These are phyloP conservation scores for Myotis findleyi DNA, from an alignment of 2,797 vertebrate species.

Conservation along the genomic window DNA sequence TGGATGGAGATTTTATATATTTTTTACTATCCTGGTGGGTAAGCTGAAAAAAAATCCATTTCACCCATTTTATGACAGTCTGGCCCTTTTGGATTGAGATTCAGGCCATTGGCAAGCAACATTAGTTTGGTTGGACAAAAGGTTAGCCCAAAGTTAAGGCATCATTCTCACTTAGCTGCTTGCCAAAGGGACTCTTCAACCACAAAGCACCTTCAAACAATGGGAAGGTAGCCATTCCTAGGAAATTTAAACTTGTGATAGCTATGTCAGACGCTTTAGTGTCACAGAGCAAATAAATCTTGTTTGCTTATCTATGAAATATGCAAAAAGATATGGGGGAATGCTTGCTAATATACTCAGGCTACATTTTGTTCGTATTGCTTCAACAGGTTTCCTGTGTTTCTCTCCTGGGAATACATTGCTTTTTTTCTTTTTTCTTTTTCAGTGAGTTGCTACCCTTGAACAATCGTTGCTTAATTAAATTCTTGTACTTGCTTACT, in stretches of 20 bases:
- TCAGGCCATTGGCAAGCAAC: conserved; percentile 48
- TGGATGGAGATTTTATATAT: conserved; percentile 56
- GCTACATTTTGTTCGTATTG: background rate
- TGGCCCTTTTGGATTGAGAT: conserved; percentile 46
- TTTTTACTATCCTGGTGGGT: conserved; percentile 59
- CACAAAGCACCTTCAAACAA: background rate
- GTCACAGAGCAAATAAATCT: background rate
- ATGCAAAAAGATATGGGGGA: background rate
- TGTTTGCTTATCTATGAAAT: background rate
- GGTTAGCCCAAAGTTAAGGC: conserved; percentile 62
- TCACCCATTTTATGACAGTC: conserved; percentile 53
- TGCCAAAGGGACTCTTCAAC: conserved; percentile 35
- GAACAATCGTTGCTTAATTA: background rate
- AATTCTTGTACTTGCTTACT: background rate
- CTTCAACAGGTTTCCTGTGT: background rate
- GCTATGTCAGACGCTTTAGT: background rate
- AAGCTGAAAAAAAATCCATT: conserved; percentile 71
- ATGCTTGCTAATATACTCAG: conserved; percentile 11
- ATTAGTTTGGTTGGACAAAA: conserved; percentile 63
- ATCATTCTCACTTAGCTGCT: background rate
- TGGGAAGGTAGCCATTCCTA: background rate
- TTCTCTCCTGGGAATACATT: background rate
- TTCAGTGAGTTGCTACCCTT: background rate
- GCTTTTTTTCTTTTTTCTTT: background rate
- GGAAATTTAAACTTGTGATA: conserved; percentile 53